Evolutionary conservation across 2,888 invertebrate genomes (phyloP).

Genomic region (Euplagia quadripunctaria): DNA sequence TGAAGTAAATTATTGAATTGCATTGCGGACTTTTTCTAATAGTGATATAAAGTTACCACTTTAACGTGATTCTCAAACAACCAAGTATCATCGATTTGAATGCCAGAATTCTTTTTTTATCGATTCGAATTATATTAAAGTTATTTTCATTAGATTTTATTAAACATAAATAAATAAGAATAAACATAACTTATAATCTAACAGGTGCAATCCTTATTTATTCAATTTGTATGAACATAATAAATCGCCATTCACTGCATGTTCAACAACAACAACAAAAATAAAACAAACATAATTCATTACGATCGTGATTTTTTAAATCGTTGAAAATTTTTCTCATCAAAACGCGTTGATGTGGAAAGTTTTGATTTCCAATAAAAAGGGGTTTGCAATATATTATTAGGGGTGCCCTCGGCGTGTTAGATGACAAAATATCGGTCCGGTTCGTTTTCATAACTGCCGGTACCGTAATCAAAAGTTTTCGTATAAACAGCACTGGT

Average conservation of each 20-base stretch:
- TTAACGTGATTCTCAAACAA: too few species aligned
- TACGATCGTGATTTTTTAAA: slow-evolving; percentile 28
- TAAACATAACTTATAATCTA: background rate
- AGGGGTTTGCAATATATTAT: slow-evolving; percentile 50
- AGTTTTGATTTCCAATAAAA: slow-evolving; percentile 57
- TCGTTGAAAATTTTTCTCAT: slow-evolving; percentile 42
- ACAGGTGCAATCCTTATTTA: background rate
- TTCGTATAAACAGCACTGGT: slow-evolving; percentile 53
- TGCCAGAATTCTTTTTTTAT: too few species aligned
- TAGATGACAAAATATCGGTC: slow-evolving; percentile 57
- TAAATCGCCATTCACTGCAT: slow-evolving; percentile 3
- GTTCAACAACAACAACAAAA: background rate
- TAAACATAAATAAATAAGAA: too few species aligned
- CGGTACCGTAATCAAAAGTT: slow-evolving; percentile 60
- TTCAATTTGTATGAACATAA: background rate
- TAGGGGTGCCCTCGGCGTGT: slow-evolving; percentile 45
- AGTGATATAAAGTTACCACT: too few species aligned
- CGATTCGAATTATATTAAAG: too few species aligned
- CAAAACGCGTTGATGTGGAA: slow-evolving; percentile 42
- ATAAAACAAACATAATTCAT: background rate
- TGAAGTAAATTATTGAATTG: too few species aligned
- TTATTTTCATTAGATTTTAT: too few species aligned
- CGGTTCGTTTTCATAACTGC: slow-evolving; percentile 54
- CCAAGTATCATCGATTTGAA: too few species aligned
- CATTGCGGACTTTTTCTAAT: too few species aligned